Percentiles rank a stretch among this genome's conserved stretches.
Conservation (phyloP, 2,888 invertebrate species). For the Graphium colonna region DNA sequence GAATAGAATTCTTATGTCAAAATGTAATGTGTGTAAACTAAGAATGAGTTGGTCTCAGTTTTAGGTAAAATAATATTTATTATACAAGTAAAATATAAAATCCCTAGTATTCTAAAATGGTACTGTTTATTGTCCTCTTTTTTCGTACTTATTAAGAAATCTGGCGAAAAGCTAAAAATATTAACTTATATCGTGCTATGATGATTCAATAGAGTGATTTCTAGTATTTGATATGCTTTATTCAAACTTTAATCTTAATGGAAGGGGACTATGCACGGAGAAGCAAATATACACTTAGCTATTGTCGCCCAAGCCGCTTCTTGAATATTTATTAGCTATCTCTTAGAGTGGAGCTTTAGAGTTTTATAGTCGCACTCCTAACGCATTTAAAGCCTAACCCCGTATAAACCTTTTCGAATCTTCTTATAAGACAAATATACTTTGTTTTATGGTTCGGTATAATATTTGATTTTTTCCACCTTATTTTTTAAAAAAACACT, state of each 20-base stretch:
- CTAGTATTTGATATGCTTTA: background rate
- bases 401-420: background rate
- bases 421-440: background rate
- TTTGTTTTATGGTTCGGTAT: background rate
- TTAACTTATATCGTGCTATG: too few species aligned
- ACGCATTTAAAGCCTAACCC: constrained; percentile 8
- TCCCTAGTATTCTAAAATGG: too few species aligned
- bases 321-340: constrained; percentile 22
- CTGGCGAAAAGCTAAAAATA: too few species aligned
- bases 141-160: too few species aligned
- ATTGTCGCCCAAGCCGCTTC: constrained; percentile 11
- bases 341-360: constrained; percentile 18
- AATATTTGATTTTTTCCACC: background rate
- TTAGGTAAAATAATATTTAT: too few species aligned
- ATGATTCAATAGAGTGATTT: background rate
- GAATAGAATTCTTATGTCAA: too few species aligned
- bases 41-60: too few species aligned
- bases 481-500: too few species aligned
- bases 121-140: too few species aligned
- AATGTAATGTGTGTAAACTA: too few species aligned
- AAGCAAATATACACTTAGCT: background rate
- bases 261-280: background rate
- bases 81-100: too few species aligned
- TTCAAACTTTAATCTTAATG: constrained; percentile 3
- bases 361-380: constrained; percentile 15